Evolutionary conservation across 1,140 invertebrate genomes (phyloP), one percentile per base, ranked within the genome.

Genomic region (Heliconius himera): DNA sequence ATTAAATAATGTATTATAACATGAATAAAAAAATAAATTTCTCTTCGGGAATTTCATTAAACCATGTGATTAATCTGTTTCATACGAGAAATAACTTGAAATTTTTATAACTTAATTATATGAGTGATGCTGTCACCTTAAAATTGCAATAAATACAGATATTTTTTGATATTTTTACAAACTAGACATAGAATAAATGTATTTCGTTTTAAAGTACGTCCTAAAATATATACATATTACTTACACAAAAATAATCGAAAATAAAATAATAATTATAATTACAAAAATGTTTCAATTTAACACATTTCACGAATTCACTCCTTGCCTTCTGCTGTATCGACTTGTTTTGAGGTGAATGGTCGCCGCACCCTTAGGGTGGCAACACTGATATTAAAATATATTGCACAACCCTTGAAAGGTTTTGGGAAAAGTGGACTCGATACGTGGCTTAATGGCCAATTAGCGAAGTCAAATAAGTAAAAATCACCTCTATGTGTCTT

Each of bases 351-450:
- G 89, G 89, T 89, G 85, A 90, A 85, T 80, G 87, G 46, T 90
- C 89, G 85, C 85, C 89, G 81, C 87, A 51, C 89, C 88, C 78
- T 46, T 26, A 36, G 76, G 80, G 82, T 85, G 85, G 82, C 83
- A 73, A 76, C 74, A 76, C 41, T 66, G 70, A 77, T 54, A 73
- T 54, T 76, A 76, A 76, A 76, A 80, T 76, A 77, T 76, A 66
- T 76, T 76, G 75, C 78, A 56, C 22, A 79, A 76, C 78, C 78
- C 78, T 71, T 75, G 60, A 75, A 73, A 75, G 70, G 73, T 54
- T 66, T 66, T 26, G 33, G 33, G 54, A 75, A 66, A 66, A 56
- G 36, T 73, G 72, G 49, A 75, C 36, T 56, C 46, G 73, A 75
- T 74, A 74, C 22, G 56, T 26, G n/a, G 49, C n/a, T 56, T 79